These are phyloP conservation scores for Cryptocheilus praepositus DNA, from an alignment of 2,888 invertebrate species.

Conservation along the genomic window DNA sequence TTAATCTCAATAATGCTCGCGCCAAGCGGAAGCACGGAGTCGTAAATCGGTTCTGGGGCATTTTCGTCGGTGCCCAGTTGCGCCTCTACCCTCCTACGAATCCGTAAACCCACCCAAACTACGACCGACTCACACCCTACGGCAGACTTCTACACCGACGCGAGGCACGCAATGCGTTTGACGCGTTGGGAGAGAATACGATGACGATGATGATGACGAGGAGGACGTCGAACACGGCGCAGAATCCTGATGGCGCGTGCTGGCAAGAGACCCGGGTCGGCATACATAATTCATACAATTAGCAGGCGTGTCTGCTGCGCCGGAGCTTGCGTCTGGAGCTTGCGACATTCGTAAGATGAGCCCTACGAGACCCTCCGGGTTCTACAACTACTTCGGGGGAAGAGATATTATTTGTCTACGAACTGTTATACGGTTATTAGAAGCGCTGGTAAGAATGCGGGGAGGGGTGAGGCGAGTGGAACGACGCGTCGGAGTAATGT, in stretches of 20 bases:
- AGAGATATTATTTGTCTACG: too few relatives aligned
- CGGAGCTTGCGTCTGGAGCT: constrained; percentile 27
- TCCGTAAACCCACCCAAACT: constrained; percentile 18
- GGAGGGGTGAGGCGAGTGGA: too few relatives aligned
- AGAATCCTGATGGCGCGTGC: constrained; percentile 26
- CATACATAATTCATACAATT: constrained; percentile 70
- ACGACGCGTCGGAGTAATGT: too few relatives aligned
- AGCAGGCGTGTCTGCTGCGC: constrained; percentile 55
- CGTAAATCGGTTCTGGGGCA: constrained; percentile 66
- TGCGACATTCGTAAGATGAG: neutral
- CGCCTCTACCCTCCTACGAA: constrained; percentile 45
- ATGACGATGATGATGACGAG: constrained; percentile 4
- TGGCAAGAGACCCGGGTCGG: constrained; percentile 50
- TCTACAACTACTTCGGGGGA: too few relatives aligned
- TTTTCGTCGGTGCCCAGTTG: constrained; percentile 47
- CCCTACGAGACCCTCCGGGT: neutral
- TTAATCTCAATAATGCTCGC: constrained; percentile 73
- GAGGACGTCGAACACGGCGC: constrained; percentile 2
- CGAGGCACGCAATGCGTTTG: constrained; percentile 11
- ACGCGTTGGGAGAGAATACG: constrained; percentile 8
- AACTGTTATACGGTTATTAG: too few relatives aligned
- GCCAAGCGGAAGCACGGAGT: constrained; percentile 66
- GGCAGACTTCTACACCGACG: too few relatives aligned
- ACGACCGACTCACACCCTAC: too few relatives aligned
- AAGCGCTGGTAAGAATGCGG: too few relatives aligned